A percentile compares a stretch with the other conserved stretches of the same genome.
These are phyloP conservation scores for Larimichthys polyactis DNA, from an alignment of 2,113 vertebrate genomes.

Conservation along the genomic window DNA sequence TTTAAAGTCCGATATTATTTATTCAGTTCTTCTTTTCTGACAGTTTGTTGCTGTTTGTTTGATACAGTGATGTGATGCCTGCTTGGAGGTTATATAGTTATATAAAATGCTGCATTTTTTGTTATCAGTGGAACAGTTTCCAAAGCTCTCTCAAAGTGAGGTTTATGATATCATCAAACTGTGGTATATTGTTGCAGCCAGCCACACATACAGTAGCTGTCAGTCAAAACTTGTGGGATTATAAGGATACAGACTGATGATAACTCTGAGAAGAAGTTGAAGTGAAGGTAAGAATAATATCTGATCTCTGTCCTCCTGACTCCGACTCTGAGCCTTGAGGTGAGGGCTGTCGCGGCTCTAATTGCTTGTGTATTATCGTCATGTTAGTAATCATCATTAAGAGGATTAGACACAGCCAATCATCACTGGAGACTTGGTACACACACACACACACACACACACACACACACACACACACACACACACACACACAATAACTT, in stretches of 20 bases:
- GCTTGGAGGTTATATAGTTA: not conserved
- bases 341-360: conserved; percentile 7
- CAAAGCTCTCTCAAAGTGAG: not conserved
- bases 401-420: conserved; percentile 61
- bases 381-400: conserved; percentile 68
- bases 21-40: not conserved
- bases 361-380: conserved; percentile 53
- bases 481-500: conserved; percentile 10
- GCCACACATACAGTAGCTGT: not conserved
- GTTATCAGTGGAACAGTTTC: not conserved
- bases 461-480: conserved; percentile 9
- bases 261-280: conserved; percentile 4
- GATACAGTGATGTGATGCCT: not conserved
- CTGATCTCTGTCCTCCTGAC: not conserved
- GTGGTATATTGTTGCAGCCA: not conserved
- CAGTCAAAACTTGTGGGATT: not conserved
- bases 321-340: conserved; percentile 18
- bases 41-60: not conserved
- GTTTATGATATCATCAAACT: conserved; percentile 4
- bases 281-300: not conserved
- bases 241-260: not conserved
- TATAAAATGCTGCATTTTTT: not conserved
- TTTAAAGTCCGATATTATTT: not conserved
- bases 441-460: conserved; percentile 2
- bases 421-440: conserved; percentile 41